Evolutionary conservation across 2,888 invertebrate species (phyloP).

Genomic region (Melitaea athalia): DNA sequence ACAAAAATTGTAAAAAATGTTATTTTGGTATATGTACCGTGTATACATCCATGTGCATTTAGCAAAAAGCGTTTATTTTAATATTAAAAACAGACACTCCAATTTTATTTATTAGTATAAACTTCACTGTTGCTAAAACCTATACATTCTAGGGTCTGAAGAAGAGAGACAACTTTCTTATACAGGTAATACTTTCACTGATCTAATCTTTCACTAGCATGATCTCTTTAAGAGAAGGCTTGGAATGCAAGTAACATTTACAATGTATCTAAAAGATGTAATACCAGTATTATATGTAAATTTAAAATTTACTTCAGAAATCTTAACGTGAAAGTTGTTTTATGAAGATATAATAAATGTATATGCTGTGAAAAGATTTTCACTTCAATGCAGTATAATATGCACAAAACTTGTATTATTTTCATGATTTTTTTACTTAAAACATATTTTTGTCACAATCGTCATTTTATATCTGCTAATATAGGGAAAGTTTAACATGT

Average conservation of each 20-base stretch:
- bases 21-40: too few relatives aligned
- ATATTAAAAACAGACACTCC: too few relatives aligned
- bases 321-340: background rate
- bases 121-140: background rate
- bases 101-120: too few relatives aligned
- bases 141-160: conserved; percentile 17
- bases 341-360: background rate
- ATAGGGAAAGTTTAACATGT: too few relatives aligned
- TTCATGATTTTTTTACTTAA: too few relatives aligned
- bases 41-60: too few relatives aligned
- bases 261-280: conserved; percentile 13
- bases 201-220: conserved; percentile 38
- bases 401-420: too few relatives aligned
- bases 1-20: too few relatives aligned
- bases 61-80: too few relatives aligned
- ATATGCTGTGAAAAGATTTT: background rate
- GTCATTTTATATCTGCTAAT: too few relatives aligned
- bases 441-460: too few relatives aligned
- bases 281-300: conserved; percentile 14
- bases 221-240: conserved; percentile 13
- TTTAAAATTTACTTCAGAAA: background rate
- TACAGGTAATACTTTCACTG: conserved; percentile 45
- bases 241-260: conserved; percentile 20
- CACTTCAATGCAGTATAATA: too few relatives aligned
- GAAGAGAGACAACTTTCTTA: conserved; percentile 35